Percentiles rank a stretch among this genome's conserved stretches.
These are phyloP conservation scores for Gambusia holbrooki DNA, from an alignment of 2,113 vertebrate species.

Conservation along the genomic window DNA sequence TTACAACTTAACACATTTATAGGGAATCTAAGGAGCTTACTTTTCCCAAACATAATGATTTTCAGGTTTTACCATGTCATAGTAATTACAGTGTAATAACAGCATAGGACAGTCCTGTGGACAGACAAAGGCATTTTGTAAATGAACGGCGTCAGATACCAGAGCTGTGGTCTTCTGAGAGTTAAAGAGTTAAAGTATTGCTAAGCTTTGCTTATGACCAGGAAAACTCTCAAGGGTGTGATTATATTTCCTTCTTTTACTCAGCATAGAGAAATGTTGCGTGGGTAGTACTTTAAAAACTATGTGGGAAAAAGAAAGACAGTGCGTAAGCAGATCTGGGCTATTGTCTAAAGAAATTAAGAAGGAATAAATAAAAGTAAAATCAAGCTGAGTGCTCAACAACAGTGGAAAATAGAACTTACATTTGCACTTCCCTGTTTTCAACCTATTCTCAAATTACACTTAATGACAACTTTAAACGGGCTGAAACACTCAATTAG, in stretches of 20 bases:
- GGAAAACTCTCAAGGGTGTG: conserved; percentile 56
- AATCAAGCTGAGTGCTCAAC: conserved; percentile 9
- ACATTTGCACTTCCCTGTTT: neutral
- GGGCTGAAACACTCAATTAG: neutral
- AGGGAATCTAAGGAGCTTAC: conserved; percentile 1
- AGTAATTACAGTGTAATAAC: conserved; percentile 10
- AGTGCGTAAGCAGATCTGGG: neutral
- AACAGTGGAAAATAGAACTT: neutral
- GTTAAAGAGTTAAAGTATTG: conserved; percentile 29
- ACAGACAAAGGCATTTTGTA: conserved; percentile 23
- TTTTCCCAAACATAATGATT: neutral
- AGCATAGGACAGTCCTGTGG: conserved; percentile 27
- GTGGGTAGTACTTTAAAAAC: conserved; percentile 24
- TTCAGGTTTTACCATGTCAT: conserved; percentile 3
- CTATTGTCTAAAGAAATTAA: conserved; percentile 10
- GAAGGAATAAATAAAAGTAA: conserved; percentile 31
- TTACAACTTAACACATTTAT: neutral
- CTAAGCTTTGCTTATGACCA: conserved; percentile 46
- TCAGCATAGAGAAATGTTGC: conserved; percentile 33
- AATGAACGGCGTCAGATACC: conserved; percentile 38
- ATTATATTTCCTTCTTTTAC: conserved; percentile 12
- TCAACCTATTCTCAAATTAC: neutral
- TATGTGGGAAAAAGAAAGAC: conserved; percentile 13
- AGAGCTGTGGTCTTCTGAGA: conserved; percentile 47
- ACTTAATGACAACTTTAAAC: neutral